Base-by-base conservation (phyloP, 2,888 invertebrate species). In the Platycnemis pennipes region DNA sequence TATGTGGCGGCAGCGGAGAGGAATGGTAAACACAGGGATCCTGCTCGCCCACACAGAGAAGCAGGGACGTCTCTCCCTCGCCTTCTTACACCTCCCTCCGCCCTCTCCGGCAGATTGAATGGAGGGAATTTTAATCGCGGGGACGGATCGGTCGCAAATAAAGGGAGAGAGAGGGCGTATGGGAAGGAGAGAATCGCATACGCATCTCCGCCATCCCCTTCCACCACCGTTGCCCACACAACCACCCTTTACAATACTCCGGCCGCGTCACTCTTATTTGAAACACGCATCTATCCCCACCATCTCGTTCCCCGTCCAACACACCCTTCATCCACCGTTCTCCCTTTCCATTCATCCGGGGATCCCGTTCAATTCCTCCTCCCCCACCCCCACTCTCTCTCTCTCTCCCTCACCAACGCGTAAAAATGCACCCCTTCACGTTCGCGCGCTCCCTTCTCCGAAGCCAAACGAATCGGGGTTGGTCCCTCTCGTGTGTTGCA, bases 121-220 rank as follows among this genome's bases (percentile, higher is more conserved):
- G 77, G 37, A 77, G 77, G 13, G 77, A 77, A 77, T 77, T 37
- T 37, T 37, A 77, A 77, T 77, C 77, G 77, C 77, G 77, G 77
- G 26, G 31, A 37, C 11, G 77, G 37, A 77, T 77, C 77, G 77
- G 8, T 77, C 37, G 77, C 31, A 37, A 77, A 77, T 77, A 77
- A 77, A 77, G 11, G 13, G 13, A 49, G 49, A 49, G 19, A 11
- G 37, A 16, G 26, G n/a, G 26, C 63, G 26, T n/a, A 77, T 77
- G 31, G 77, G 37, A 16, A 31, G 1, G 77, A 77, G 37, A 77
- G 77, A 37, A 31, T 77, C 37, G 37, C 63, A 63, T 26, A 22
- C 26, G 8, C 16, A 37, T 31, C n/a, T n/a, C 45, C 44, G 19
- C 45, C 26, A 87, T 11, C 87, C 26, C 46, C 45, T 44, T 44